A percentile compares a stretch with the other conserved stretches of the same genome.
phyloP scores from a whole-genome alignment of 2,797 vertebrate species.

The Danionella dracula region DNA sequence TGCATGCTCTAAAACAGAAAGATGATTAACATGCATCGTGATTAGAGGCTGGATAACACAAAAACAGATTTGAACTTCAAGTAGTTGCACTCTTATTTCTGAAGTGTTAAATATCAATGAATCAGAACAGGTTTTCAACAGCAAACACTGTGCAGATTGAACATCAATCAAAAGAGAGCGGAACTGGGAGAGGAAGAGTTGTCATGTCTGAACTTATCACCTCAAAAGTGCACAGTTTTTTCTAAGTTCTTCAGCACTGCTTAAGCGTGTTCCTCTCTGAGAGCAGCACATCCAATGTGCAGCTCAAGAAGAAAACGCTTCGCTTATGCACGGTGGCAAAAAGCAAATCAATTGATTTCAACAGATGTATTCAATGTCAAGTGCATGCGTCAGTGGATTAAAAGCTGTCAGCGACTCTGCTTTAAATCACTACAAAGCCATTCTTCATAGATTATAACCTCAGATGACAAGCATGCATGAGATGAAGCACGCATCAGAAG shows the following conservation, averaged over 20 bases:
- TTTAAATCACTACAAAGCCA: too few relatives aligned
- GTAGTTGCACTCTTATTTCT: conserved; percentile 16
- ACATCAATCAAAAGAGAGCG: background rate
- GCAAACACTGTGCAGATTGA: background rate
- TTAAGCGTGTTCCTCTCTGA: background rate
- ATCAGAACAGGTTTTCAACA: conserved; percentile 5
- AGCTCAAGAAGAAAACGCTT: conserved; percentile 4
- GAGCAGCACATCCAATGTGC: background rate
- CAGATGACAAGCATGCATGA: too few relatives aligned
- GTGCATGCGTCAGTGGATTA: too few relatives aligned
- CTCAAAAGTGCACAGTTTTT: background rate
- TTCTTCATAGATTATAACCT: too few relatives aligned
- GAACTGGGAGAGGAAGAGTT: background rate
- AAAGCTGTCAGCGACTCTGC: too few relatives aligned
- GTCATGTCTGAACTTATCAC: conserved; percentile 7
- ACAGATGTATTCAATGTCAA: conserved; percentile 32
- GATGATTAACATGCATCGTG: conserved; percentile 18
- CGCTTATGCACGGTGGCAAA: too few relatives aligned
- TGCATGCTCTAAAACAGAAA: background rate
- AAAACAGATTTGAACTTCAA: conserved; percentile 24
- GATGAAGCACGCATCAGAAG: too few relatives aligned
- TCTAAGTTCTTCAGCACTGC: conserved; percentile 9
- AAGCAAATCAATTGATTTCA: too few relatives aligned
- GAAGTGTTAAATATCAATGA: conserved; percentile 1
- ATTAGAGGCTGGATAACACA: conserved; percentile 20